Conservation (phyloP, 2,113 vertebrate genomes). For the Protobothrops mucrosquamatus region DNA sequence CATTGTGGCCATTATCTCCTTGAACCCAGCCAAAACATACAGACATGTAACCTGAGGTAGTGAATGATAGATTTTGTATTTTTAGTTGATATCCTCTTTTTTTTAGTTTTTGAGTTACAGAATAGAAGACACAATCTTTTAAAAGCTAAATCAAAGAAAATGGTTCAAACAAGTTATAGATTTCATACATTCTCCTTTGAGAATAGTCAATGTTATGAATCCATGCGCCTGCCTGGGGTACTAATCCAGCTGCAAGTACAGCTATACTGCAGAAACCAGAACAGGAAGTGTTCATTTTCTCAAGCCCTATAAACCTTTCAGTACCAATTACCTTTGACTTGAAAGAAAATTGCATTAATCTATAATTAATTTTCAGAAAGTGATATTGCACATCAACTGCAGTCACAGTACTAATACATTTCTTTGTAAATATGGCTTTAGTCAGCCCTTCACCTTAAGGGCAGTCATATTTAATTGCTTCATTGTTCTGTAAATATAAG, state of each 20-base stretch:
- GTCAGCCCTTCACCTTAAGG: slow-evolving; percentile 15
- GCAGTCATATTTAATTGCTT: background rate
- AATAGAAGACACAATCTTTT: slow-evolving; percentile 53
- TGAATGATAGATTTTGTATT: background rate
- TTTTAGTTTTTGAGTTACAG: slow-evolving; percentile 24
- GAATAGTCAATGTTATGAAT: slow-evolving; percentile 16
- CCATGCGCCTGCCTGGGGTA: slow-evolving; percentile 49
- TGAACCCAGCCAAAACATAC: background rate
- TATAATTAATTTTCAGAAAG: slow-evolving; percentile 26
- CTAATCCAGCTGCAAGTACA: slow-evolving; percentile 49
- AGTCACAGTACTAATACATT: background rate
- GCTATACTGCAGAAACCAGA: slow-evolving; percentile 60
- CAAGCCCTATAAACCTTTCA: slow-evolving; percentile 60
- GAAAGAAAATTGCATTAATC: slow-evolving; percentile 52
- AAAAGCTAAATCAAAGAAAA: slow-evolving; percentile 41
- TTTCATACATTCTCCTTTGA: slow-evolving; percentile 51
- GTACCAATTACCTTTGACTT: slow-evolving; percentile 52
- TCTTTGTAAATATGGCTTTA: background rate
- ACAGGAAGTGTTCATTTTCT: slow-evolving; percentile 71
- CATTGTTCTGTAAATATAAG: slow-evolving; percentile 22
- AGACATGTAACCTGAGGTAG: background rate
- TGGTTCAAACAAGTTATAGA: slow-evolving; percentile 44
- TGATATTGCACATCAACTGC: background rate
- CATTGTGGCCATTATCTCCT: background rate
- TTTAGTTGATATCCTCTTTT: slow-evolving; percentile 35